These are phyloP conservation scores for Noturus placidus DNA, from an alignment of 2,113 vertebrate genomes.

Conservation along the genomic window DNA sequence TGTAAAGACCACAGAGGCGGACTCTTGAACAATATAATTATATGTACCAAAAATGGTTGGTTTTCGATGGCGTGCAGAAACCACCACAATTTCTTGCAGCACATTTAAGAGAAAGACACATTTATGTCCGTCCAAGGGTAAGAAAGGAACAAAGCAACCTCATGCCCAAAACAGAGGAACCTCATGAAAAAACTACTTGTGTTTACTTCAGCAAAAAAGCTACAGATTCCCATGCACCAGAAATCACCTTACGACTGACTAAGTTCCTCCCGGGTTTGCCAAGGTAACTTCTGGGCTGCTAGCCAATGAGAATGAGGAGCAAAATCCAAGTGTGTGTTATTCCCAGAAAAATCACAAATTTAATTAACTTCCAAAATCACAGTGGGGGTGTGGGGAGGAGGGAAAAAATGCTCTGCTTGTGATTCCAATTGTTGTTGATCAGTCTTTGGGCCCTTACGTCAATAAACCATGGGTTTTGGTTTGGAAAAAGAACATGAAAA, in stretches of 20 bases:
- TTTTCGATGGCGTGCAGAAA: slow-evolving; percentile 1
- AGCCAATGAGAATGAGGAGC: background rate
- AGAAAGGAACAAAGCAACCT: background rate
- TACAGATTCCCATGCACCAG: slow-evolving; percentile 7
- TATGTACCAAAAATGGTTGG: background rate
- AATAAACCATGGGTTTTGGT: background rate
- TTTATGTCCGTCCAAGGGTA: background rate
- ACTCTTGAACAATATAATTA: slow-evolving; percentile 19
- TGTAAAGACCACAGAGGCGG: background rate
- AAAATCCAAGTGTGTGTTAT: slow-evolving; percentile 19
- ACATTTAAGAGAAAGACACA: background rate
- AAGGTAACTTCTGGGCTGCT: slow-evolving; percentile 8
- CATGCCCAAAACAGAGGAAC: background rate
- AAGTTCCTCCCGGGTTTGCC: background rate
- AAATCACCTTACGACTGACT: background rate
- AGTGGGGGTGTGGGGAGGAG: too few relatives aligned
- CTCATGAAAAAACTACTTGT: background rate
- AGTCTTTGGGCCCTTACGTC: background rate
- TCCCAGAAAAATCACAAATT: background rate
- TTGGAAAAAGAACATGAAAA: background rate
- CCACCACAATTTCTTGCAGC: background rate
- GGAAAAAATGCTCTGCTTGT: background rate
- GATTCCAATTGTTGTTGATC: background rate
- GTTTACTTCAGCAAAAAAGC: slow-evolving; percentile 13
- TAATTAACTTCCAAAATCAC: background rate